Evolutionary conservation across 2,113 vertebrate species (phyloP).

Genomic region (Polyodon spathula): DNA sequence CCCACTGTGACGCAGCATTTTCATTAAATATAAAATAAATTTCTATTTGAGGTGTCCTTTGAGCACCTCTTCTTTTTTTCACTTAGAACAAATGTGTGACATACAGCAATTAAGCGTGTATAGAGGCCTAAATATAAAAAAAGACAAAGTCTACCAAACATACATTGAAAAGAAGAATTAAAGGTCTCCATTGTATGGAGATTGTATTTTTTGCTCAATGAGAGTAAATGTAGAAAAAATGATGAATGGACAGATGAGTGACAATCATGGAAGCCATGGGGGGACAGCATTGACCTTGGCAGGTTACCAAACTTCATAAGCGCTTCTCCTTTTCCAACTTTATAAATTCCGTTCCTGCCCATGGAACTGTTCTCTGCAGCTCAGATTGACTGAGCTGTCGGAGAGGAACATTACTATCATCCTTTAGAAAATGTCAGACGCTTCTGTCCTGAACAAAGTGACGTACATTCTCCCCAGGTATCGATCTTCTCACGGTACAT

Average conservation of each 20-base stretch:
- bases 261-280: slow-evolving; percentile 4
- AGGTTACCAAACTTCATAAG: slow-evolving; percentile 11
- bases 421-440: slow-evolving; percentile 28
- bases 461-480: slow-evolving; percentile 4
- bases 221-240: slow-evolving; percentile 15
- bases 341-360: slow-evolving; percentile 5
- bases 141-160: no score
- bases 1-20: no score
- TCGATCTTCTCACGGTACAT: slow-evolving; percentile 20
- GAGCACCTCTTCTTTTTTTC: no score
- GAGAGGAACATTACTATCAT: background rate
- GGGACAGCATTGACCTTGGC: slow-evolving; percentile 3
- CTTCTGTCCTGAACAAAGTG: slow-evolving; percentile 15
- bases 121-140: no score
- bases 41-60: no score
- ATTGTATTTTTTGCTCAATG: slow-evolving; percentile 1
- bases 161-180: no score
- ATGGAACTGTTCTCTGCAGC: slow-evolving; percentile 4
- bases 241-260: slow-evolving; percentile 9
- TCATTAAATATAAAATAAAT: no score
- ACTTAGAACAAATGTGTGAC: no score
- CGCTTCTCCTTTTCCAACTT: background rate
- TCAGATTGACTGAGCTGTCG: slow-evolving; percentile 23
- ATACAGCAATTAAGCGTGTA: no score
- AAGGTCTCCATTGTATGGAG: no score